Base-by-base conservation (phyloP, 2,797 vertebrate species). In the Centropyge bicolor region DNA sequence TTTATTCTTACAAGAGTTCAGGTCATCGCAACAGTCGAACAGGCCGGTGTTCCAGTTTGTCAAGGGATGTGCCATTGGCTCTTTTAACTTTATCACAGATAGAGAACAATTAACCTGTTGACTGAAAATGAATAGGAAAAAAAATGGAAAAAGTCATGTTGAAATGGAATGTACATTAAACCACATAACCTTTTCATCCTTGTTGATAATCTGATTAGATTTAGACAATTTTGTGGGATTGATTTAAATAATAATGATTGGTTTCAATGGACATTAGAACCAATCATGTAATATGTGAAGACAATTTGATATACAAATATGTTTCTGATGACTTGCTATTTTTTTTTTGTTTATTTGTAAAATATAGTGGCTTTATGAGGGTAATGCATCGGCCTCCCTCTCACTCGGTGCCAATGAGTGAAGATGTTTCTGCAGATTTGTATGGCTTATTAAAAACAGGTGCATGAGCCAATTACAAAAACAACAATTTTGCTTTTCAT, bases 31-130 rank as follows among this genome's bases (percentile, higher is more conserved):
- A 31, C 92, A 94, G 74, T 54, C 60, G 2, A 70, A 68, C 12
- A 93, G 88, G 16, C 56, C 70, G 0, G 61, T 60, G 73, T n/a
- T 85, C 93, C 93, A 94, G 0, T 74, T 2, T 5, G 38, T 45
- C 66, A 36, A 0, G 0, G 19, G 13, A 0, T 16, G 20, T 0
- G 81, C 48, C 90, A 92, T 91, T 45, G 6, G 20, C 27, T 78
- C n/a, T 35, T 31, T 38, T 20, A 9, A 17, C 11, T 48, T 24
- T 8, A 48, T 22, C 48, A 38, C 22, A 2, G 20, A 35, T 0
- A 19, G n/a, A 35, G 22, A 62, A 36, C 5, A 67, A 43, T 35
- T 8, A 41, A 67, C 54, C 63, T 81, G 76, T 22, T 1, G 65
- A 64, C 2, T 41, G 2, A 20, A 31, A 60, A 14, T 41, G 6